phyloP scores from a whole-genome alignment of 2,888 invertebrate genomes.

The Spisula solida region DNA sequence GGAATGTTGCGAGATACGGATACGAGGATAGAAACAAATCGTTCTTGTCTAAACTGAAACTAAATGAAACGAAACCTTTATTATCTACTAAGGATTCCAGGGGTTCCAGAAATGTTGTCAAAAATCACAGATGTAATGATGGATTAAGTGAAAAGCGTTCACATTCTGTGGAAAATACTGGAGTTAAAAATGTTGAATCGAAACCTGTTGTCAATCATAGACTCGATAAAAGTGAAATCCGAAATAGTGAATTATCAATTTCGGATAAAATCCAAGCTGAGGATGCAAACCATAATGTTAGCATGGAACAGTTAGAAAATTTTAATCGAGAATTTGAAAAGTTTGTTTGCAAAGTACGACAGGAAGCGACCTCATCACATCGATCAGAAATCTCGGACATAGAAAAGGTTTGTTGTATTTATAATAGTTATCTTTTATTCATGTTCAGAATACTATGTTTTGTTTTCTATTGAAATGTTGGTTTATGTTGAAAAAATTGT shows the following conservation, averaged over 20 bases:
- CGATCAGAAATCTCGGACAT: not conserved
- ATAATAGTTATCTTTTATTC: not conserved
- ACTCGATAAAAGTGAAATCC: not conserved
- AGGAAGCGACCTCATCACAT: conserved; percentile 14
- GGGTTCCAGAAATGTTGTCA: not conserved
- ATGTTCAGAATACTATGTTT: too few relatives aligned
- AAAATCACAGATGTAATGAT: not conserved
- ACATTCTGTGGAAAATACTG: not conserved
- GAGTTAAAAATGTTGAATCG: not conserved
- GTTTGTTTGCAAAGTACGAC: conserved; percentile 34
- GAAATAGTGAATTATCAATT: not conserved
- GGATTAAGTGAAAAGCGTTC: not conserved
- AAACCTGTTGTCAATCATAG: conserved; percentile 5
- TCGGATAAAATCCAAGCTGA: not conserved
- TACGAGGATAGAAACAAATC: conserved; percentile 10
- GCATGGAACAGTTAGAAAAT: conserved; percentile 23
- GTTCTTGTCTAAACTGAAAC: conserved; percentile 5
- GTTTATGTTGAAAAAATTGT: too few relatives aligned
- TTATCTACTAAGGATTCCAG: not conserved
- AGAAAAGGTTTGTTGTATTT: not conserved
- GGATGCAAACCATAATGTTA: conserved; percentile 32
- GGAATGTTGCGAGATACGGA: conserved; percentile 35
- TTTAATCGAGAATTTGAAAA: conserved; percentile 44
- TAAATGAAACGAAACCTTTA: conserved; percentile 10
- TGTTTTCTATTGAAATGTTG: too few relatives aligned